Conservation (phyloP, 23 tunicate genomes). For the Styela clava region DNA sequence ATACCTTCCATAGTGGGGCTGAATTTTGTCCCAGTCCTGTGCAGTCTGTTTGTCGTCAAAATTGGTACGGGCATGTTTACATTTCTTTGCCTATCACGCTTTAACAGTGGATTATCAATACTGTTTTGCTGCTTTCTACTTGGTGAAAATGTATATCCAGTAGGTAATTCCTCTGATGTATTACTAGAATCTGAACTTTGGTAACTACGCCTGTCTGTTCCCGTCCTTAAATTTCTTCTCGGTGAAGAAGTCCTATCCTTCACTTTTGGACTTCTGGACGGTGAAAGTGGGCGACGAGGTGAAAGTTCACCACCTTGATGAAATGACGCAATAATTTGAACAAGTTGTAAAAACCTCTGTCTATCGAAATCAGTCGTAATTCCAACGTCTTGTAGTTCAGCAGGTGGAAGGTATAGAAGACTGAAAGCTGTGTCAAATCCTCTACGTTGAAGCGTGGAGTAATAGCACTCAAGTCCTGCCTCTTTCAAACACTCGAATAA, state of each 20-base stretch:
- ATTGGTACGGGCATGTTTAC: not conserved
- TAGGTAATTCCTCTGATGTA: conserved; percentile 11
- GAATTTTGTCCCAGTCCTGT: not conserved
- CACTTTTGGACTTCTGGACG: conserved; percentile 6
- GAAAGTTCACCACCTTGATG: conserved; percentile 31
- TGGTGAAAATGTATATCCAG: conserved; percentile 2
- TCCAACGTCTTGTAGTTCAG: conserved; percentile 14
- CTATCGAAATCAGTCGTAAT: conserved; percentile 22
- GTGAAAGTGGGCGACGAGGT: conserved; percentile 5
- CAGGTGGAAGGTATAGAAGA: conserved; percentile 18
- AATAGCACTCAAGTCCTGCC: conserved; percentile 30
- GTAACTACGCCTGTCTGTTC: too few relatives aligned
- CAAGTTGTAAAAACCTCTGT: conserved; percentile 33
- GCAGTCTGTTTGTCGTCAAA: not conserved
- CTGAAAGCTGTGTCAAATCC: conserved; percentile 28
- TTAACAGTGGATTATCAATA: not conserved
- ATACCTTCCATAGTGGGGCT: too few relatives aligned
- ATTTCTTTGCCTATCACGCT: not conserved
- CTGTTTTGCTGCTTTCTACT: not conserved
- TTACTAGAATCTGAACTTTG: conserved; percentile 16
- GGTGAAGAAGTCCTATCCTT: not conserved
- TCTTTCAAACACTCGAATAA: conserved; percentile 28
- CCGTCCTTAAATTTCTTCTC: not conserved
- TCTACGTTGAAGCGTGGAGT: conserved; percentile 2
- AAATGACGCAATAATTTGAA: conserved; percentile 31